phyloP scores from a whole-genome alignment of 2,113 vertebrate species.

The Carollia perspicillata region DNA sequence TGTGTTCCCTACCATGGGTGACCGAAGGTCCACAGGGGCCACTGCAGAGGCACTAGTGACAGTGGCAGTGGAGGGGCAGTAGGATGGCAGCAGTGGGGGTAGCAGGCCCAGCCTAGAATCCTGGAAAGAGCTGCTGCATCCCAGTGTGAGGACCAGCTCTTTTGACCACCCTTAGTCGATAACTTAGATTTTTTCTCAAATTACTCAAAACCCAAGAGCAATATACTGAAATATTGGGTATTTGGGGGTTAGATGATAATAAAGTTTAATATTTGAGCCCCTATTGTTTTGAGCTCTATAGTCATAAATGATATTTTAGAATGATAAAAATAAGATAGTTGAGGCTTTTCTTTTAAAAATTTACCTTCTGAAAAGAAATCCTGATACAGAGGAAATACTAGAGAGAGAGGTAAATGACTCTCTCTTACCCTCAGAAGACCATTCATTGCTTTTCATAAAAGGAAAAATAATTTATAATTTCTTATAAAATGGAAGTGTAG shows the following conservation, averaged over 20 bases:
- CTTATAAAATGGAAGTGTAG: background rate
- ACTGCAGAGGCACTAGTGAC: background rate
- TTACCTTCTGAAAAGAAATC: background rate
- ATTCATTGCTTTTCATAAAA: background rate
- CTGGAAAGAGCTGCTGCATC: accelerated
- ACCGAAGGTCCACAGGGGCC: background rate
- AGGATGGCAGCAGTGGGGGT: accelerated
- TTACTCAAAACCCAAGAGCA: background rate
- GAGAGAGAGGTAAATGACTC: background rate
- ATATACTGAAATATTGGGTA: background rate
- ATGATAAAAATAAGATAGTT: background rate
- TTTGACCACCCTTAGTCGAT: too few relatives aligned
- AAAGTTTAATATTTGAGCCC: background rate
- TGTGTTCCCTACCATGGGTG: background rate
- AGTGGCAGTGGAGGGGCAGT: accelerated
- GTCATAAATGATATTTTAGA: background rate
- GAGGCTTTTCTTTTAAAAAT: background rate
- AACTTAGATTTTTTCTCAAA: background rate
- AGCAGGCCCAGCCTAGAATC: background rate
- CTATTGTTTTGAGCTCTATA: background rate
- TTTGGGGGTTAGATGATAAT: background rate
- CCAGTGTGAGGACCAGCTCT: background rate
- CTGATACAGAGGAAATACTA: background rate
- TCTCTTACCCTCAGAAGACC: background rate
- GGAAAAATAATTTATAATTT: background rate